Evolutionary conservation across 2,888 invertebrate species (phyloP), one percentile per base, ranked within the genome.

Genomic region (Tanytarsus gracilentus): DNA sequence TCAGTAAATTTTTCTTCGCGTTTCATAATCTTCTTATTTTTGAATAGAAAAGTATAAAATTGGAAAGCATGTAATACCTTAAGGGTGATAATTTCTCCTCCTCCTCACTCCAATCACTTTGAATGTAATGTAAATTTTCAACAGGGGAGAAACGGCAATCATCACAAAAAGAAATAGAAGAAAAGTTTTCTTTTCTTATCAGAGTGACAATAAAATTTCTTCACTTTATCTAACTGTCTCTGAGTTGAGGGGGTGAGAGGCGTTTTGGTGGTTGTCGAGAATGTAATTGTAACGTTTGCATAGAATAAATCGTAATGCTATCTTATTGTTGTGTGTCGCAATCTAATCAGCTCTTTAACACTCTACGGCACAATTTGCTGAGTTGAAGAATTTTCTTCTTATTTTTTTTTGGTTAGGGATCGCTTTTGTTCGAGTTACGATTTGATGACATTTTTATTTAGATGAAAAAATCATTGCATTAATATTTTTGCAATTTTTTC

Each of bases 231-330:
- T n/a, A n/a, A n/a, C n/a, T n/a, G n/a, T n/a, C n/a, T n/a, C n/a
- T n/a, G n/a, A n/a, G n/a, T n/a, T n/a, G n/a, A n/a, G n/a, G n/a
- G n/a, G n/a, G n/a, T n/a, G 5, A 36, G 16, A 36, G 36, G n/a
- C 36, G 36, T 36, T 29, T 36, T 36, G 36, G n/a, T 36, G 36
- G 16, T 14, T 36, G 36, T n/a, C 16, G 36, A 36, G 16, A 36
- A 36, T 36, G 36, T 29, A 7, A 29, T 9, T 4, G 11, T 33
- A 9, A 33, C 33, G 53, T 55, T 55, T 55, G 55, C 39, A 55
- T 55, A 25, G 23, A 53, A 53, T 53, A 53, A 55, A 55, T 55
- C 55, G 36, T 26, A 9, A 18, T 27, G 36, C 27, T 55, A 55
- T 55, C 55, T 16, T 25, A 30, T 44, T 44, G 23, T 44, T 44